These are phyloP conservation scores for Turnix velox DNA, from an alignment of 2,113 vertebrate species.

Conservation along the genomic window DNA sequence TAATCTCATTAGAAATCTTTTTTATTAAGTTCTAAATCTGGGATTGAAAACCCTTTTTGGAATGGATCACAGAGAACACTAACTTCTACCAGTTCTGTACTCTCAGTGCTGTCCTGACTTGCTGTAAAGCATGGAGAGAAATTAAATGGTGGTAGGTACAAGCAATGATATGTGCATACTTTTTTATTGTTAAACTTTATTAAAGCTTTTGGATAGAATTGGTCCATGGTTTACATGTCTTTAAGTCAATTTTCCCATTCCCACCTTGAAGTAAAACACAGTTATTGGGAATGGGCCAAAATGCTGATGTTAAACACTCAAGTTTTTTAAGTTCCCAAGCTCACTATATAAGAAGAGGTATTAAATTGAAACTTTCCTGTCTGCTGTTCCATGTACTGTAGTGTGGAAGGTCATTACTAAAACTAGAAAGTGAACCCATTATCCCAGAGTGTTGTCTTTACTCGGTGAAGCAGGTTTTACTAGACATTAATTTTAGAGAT, in stretches of 20 bases:
- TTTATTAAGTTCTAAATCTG: neutral
- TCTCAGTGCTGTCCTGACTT: neutral
- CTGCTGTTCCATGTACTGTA: neutral
- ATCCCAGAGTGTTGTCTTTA: neutral
- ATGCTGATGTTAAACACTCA: neutral
- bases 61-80: neutral
- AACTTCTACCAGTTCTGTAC: neutral
- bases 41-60: neutral
- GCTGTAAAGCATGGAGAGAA: neutral
- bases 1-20: neutral
- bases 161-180: neutral
- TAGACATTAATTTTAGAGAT: neutral
- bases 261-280: neutral
- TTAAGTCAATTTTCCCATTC: neutral
- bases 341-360: neutral
- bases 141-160: neutral
- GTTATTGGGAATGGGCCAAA: neutral
- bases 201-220: neutral
- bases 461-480: neutral
- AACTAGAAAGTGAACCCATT: neutral
- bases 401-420: neutral
- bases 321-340: neutral
- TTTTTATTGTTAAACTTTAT: neutral
- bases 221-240: neutral
- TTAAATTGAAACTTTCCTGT: neutral